Evolutionary conservation across 2,888 invertebrate genomes (phyloP).

Genomic region (Steinernema scapterisci): DNA sequence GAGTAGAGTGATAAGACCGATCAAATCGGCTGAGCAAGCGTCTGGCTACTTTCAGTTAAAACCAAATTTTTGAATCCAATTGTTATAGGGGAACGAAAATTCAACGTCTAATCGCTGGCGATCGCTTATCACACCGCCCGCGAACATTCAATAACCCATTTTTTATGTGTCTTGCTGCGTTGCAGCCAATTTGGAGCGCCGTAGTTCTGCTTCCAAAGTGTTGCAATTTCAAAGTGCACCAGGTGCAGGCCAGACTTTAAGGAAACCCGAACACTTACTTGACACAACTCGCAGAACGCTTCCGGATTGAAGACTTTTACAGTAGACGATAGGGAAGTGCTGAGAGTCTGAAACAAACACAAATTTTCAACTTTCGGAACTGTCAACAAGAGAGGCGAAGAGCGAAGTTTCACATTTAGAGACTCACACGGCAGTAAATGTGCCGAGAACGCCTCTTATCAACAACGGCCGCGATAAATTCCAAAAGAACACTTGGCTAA

Average conservation of each 20-base stretch:
- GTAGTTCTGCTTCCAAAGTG: background rate
- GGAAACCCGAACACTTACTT: background rate
- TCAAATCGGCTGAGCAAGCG: background rate
- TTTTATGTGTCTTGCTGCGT: no score
- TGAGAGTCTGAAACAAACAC: constrained; percentile 14
- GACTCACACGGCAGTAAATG: background rate
- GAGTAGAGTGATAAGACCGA: background rate
- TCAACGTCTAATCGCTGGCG: no score
- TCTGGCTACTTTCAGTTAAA: no score
- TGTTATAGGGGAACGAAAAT: no score
- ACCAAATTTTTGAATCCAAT: no score
- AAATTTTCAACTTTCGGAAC: background rate
- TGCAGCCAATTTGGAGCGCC: no score
- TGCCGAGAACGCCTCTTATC: constrained; percentile 7
- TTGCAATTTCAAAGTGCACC: background rate
- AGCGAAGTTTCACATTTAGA: background rate
- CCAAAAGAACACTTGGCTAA: constrained; percentile 26
- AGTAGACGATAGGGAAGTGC: constrained; percentile 13
- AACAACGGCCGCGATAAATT: constrained; percentile 16
- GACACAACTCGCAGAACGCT: constrained; percentile 26
- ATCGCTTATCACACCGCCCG: background rate
- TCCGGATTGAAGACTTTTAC: constrained; percentile 21
- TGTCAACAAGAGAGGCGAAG: background rate
- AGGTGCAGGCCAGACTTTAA: background rate
- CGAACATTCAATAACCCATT: no score